Base-by-base conservation (phyloP, 1,140 invertebrate species). In the Dinothrombium tinctorium region DNA sequence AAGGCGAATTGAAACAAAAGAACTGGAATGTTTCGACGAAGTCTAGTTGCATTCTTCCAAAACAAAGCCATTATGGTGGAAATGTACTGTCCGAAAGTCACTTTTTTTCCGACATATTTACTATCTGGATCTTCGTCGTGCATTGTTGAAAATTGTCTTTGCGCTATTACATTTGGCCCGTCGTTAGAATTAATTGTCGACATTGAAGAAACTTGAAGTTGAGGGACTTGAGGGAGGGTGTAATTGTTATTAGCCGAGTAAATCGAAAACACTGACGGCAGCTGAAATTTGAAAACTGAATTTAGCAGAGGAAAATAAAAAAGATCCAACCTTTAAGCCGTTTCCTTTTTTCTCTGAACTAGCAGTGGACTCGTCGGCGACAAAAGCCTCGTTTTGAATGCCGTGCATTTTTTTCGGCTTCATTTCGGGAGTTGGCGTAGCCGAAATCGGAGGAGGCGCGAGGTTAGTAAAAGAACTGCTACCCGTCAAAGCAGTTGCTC, bases 41-140 rank as follows among this genome's bases (percentile, higher is more conserved):
- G 83, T 45, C 80, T 69, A 21, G 86, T 66, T 54, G 89, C 74
- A 59, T 92, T 94, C 60, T 94, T 94, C 58, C 81, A 76, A 38
- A 86, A 64, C 26, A 90, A 57, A 7, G 84, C 83, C 44, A 69
- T 68, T 66, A 83, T 47, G 14, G 46, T 48, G n/a, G 35, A 17
- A 35, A 41, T 43, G 20, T 46, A 46, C n/a, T 46, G 41, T 2
- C 15, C n/a, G 11, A 42, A 43, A 19, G 40, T 37, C 3, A 37
- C 12, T 8, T 17, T 24, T 37, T 25, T 36, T 1, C n/a, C 9
- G 9, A 37, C 24, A 37, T 37, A 43, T 37, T 36, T 36, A 4
- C 12, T 21, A 21, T 5, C 33, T 2, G 3, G 12, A 7, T 21
- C 9, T 9, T 35, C 23, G 12, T n/a, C n/a, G n/a, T n/a, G n/a